Conservation (phyloP, 2,888 invertebrate genomes). For the Panzeria rudis region DNA sequence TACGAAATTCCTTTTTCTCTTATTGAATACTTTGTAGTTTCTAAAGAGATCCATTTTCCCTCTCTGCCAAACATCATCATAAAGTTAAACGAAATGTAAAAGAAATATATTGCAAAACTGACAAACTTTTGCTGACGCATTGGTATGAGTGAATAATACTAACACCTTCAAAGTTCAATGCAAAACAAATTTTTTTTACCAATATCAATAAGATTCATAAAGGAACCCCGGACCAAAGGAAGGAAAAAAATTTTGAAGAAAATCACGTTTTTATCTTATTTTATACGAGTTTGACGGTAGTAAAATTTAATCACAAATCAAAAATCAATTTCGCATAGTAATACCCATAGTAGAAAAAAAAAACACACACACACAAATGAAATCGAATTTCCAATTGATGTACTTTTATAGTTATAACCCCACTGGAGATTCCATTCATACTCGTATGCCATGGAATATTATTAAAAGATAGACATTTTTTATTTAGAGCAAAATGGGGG, state of each 20-base stretch:
- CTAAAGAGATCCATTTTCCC: background rate
- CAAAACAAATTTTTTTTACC: constrained; percentile 14
- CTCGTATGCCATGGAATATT: constrained; percentile 22
- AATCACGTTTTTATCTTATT: constrained; percentile 41
- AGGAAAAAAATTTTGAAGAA: background rate
- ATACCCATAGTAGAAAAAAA: constrained; percentile 68
- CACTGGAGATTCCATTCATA: constrained; percentile 3
- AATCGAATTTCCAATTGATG: constrained; percentile 75
- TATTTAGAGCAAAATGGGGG: background rate
- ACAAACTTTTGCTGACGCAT: constrained; percentile 33
- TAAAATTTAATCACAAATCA: constrained; percentile 83
- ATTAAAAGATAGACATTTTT: constrained; percentile 49
- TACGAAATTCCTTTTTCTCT: background rate
- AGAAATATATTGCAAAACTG: constrained; percentile 38
- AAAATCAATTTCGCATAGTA: constrained; percentile 82
- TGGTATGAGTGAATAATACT: background rate
- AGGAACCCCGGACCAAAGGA: background rate
- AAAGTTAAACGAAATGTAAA: constrained; percentile 58
- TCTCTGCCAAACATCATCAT: background rate
- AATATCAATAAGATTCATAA: background rate
- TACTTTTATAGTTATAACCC: constrained; percentile 59
- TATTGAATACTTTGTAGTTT: background rate
- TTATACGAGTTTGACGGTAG: constrained; percentile 63
- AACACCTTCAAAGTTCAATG: constrained; percentile 15
- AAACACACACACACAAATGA: constrained; percentile 2